Percentiles rank a stretch among this genome's conserved stretches.
These are phyloP conservation scores for Diceros bicornis DNA, from an alignment of 2,797 vertebrate genomes.

Conservation along the genomic window DNA sequence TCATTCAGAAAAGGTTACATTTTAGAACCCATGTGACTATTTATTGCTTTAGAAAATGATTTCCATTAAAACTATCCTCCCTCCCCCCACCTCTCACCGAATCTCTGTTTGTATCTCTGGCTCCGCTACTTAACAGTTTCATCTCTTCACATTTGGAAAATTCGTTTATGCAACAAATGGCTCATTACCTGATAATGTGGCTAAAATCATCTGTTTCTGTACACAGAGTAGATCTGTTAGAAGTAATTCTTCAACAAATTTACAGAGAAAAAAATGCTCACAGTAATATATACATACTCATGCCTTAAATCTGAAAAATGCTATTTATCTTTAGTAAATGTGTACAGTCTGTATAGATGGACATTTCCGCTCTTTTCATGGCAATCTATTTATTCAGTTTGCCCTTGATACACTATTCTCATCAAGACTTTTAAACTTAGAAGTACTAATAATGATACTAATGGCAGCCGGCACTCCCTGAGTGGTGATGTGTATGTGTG, in stretches of 20 bases:
- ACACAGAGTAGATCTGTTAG: slow-evolving; percentile 1
- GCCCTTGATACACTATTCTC: background rate
- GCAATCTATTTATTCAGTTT: background rate
- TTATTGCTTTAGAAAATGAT: slow-evolving; percentile 70
- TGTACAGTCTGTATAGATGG: background rate
- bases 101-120: slow-evolving; percentile 31
- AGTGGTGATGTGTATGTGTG: background rate
- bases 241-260: slow-evolving; percentile 60
- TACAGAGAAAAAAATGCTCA: background rate
- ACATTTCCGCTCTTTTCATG: background rate
- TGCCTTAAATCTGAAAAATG: background rate
- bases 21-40: slow-evolving; percentile 59
- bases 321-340: background rate
- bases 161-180: slow-evolving; percentile 56
- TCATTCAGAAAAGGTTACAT: slow-evolving; percentile 71
- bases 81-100: too few relatives aligned
- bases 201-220: slow-evolving; percentile 57
- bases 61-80: slow-evolving; percentile 45
- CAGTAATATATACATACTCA: background rate
- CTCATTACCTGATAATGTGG: slow-evolving; percentile 21
- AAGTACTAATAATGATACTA: background rate
- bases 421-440: slow-evolving; percentile 29
- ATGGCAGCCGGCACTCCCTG: background rate
- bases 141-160: slow-evolving; percentile 60
- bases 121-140: background rate